phyloP scores from a whole-genome alignment of 1,140 invertebrate species.

The Euglossa dilemma region DNA sequence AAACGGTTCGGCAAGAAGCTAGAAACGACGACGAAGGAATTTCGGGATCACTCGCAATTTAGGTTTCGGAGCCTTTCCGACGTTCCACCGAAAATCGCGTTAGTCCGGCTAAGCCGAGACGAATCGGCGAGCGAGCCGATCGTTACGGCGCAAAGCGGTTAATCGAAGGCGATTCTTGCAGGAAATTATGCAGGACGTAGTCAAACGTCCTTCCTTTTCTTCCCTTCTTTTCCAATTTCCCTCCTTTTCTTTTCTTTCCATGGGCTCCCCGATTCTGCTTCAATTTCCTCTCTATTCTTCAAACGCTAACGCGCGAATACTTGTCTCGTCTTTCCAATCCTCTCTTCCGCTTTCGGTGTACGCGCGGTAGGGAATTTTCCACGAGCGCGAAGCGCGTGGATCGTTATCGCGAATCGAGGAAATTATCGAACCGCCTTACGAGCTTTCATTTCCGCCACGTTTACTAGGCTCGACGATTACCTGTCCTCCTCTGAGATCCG shows the following conservation, averaged over 20 bases:
- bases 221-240: neutral
- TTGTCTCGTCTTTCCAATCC: too few relatives aligned
- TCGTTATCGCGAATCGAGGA: too few relatives aligned
- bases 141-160: constrained; percentile 23
- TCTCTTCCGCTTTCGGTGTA: too few relatives aligned
- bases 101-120: constrained; percentile 6
- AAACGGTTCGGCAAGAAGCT: neutral
- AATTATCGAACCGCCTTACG: too few relatives aligned
- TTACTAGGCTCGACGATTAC: too few relatives aligned
- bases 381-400: too few relatives aligned
- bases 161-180: constrained; percentile 20
- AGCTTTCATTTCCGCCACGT: too few relatives aligned
- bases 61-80: neutral
- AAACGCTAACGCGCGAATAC: neutral
- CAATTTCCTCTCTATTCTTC: neutral
- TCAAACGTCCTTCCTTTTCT: constrained; percentile 5
- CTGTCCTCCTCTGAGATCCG: too few relatives aligned
- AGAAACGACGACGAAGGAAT: neutral
- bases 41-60: neutral
- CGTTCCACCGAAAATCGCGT: neutral
- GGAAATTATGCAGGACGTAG: constrained; percentile 34
- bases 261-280: neutral
- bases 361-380: too few relatives aligned
- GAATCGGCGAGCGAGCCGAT: constrained; percentile 5
- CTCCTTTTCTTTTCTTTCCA: neutral